phyloP scores from a whole-genome alignment of 2,113 vertebrate genomes.

The Tragelaphus scriptus region DNA sequence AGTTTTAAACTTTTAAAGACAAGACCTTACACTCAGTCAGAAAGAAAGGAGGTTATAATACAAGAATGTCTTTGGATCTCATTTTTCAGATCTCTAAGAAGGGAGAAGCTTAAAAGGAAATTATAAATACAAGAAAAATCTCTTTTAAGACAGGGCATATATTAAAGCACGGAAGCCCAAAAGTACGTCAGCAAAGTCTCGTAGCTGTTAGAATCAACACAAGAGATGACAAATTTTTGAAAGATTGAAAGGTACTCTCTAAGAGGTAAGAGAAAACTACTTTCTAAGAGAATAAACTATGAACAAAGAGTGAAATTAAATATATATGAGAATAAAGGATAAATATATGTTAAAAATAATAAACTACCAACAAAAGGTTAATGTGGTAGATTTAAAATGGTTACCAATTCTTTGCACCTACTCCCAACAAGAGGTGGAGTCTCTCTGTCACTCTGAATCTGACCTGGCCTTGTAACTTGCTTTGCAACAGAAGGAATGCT shows the following conservation, averaged over 20 bases:
- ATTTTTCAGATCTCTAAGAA: slow-evolving; percentile 61
- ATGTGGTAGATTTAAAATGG: neutral
- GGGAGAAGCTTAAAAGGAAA: slow-evolving; percentile 41
- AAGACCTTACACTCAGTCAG: slow-evolving; percentile 49
- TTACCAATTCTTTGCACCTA: neutral
- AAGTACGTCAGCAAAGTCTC: neutral
- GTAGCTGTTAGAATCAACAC: neutral
- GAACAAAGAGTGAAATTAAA: slow-evolving; percentile 28
- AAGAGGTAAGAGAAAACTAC: neutral
- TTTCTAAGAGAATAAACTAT: slow-evolving; percentile 23
- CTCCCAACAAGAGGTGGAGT: neutral
- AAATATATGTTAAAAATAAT: slow-evolving; percentile 21
- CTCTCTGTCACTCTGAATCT: neutral
- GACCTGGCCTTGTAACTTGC: neutral
- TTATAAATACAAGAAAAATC: slow-evolving; percentile 36
- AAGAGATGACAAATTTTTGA: slow-evolving; percentile 1
- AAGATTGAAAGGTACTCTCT: slow-evolving; percentile 2
- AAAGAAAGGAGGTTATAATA: slow-evolving; percentile 49
- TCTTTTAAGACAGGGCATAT: slow-evolving; percentile 32
- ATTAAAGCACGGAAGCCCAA: slow-evolving; percentile 2
- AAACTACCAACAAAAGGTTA: neutral
- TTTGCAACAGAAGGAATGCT: neutral
- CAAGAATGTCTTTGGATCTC: slow-evolving; percentile 46
- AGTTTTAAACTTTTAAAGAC: slow-evolving; percentile 56
- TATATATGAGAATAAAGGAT: neutral